Base-by-base conservation (phyloP, 2,888 invertebrate species). In the Anthophora plumipes region DNA sequence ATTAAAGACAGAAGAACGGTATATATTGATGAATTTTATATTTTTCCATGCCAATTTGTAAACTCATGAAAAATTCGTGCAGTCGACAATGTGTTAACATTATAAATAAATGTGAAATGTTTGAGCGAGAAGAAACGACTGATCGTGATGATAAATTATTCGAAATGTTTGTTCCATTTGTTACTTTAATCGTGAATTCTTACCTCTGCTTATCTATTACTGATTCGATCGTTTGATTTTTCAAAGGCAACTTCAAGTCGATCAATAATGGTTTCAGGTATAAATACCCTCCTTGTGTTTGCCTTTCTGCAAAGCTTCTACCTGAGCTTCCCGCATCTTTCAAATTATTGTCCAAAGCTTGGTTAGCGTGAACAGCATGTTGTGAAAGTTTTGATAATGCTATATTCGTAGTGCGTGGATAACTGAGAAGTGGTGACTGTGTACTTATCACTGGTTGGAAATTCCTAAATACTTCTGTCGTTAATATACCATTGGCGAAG, bases 401-500 rank as follows among this genome's bases (percentile, higher is more conserved):
- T 25, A 46, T 57, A 60, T 48, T 79, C 22, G 57, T 37, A 57
- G 76, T 37, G 8, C 75, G 68, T 8, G 72, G 66, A 54, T 88
- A 85, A 77, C 64, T 55, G 50, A 60, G 60, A 25, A 52, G 22
- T 1, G 71, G 76, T 11, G 78, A 57, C 22, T 63, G 67, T 66
- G 75, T 73, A 70, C 66, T 72, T 20, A 69, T 68, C 39, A 25
- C 37, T 22, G 73, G 39, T 52, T 64, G 54, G 11, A 67, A 67
- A 70, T 80, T 25, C 68, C 68, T 52, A 17, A 64, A 25, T 41
- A 41, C 48, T 54, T 74, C 77, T 20, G 85, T 78, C 31, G 71
- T 70, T 70, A 82, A 57, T 76, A 86, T 82, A 66, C 88, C 87
- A 48, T 46, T 60, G 55, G 83, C 68, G 69, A 78, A 48, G 66